Conservation (phyloP, 2,797 vertebrate species). For the Acanthurus tractus region DNA sequence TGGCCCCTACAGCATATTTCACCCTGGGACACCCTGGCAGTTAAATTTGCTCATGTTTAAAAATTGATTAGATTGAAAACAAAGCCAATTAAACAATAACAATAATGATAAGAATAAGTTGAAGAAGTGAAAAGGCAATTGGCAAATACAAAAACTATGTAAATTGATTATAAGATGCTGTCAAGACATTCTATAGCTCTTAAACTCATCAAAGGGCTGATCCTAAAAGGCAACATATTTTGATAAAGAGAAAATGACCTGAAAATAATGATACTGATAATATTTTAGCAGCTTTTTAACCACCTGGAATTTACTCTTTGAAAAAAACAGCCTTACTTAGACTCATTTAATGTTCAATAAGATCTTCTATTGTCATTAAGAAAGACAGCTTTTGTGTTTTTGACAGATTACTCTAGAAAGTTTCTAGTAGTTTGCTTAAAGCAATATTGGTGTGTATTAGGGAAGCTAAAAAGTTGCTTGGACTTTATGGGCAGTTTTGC, state of each 20-base stretch:
- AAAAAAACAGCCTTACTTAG: constrained; percentile 1
- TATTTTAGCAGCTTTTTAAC: not conserved
- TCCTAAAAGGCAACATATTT: not conserved
- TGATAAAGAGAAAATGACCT: not conserved
- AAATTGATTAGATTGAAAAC: not conserved
- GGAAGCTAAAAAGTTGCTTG: constrained; percentile 46
- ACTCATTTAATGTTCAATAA: not conserved
- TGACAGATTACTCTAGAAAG: constrained; percentile 24
- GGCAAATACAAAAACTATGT: not conserved
- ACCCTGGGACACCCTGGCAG: not conserved
- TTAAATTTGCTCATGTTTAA: not conserved
- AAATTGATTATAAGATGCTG: not conserved
- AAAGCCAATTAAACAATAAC: no score
- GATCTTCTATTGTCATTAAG: constrained; percentile 21
- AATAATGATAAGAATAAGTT: no score
- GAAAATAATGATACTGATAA: not conserved
- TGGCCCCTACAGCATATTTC: not conserved
- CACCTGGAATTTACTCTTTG: not conserved
- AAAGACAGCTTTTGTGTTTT: constrained; percentile 22
- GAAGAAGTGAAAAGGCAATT: not conserved
- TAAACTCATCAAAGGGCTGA: not conserved
- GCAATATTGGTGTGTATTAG: constrained; percentile 12
- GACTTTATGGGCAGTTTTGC: constrained; percentile 53
- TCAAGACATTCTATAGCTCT: not conserved
- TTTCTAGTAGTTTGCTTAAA: constrained; percentile 33